These are phyloP conservation scores for Trogon surrucura DNA, from an alignment of 2,113 vertebrate species.

Conservation along the genomic window DNA sequence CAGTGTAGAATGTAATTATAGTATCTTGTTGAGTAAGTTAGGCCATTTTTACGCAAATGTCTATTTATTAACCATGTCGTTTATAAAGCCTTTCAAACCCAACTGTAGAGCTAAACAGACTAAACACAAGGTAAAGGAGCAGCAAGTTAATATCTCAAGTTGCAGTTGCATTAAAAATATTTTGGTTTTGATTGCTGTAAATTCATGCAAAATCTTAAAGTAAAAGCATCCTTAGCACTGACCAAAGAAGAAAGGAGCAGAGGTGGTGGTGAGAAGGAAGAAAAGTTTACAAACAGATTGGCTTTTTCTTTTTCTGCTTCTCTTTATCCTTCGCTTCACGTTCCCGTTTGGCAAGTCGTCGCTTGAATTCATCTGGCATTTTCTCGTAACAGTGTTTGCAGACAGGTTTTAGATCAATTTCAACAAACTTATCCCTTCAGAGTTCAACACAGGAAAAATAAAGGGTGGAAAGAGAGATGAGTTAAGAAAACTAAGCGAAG, in stretches of 20 bases:
- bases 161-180: neutral
- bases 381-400: constrained; percentile 98
- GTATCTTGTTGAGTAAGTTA: neutral
- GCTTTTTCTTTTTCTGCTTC: constrained; percentile 94
- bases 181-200: neutral
- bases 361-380: constrained; percentile 96
- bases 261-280: constrained; percentile 72
- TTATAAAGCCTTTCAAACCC: neutral
- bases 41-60: neutral
- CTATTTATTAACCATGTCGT: neutral
- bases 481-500: constrained; percentile 61
- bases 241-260: constrained; percentile 82
- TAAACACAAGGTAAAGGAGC: neutral
- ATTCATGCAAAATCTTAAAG: constrained; percentile 32
- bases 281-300: constrained; percentile 90
- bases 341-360: constrained; percentile 90
- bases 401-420: constrained; percentile 98
- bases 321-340: constrained; percentile 89
- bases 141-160: neutral
- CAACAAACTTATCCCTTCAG: constrained; percentile 97
- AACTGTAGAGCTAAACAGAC: neutral
- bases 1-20: neutral
- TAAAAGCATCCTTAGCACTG: constrained; percentile 76
- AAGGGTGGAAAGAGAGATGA: constrained; percentile 64
- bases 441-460: constrained; percentile 66